Evolutionary conservation across 2,113 vertebrate species (phyloP).

Genomic region (Oreochromis tanganicae): DNA sequence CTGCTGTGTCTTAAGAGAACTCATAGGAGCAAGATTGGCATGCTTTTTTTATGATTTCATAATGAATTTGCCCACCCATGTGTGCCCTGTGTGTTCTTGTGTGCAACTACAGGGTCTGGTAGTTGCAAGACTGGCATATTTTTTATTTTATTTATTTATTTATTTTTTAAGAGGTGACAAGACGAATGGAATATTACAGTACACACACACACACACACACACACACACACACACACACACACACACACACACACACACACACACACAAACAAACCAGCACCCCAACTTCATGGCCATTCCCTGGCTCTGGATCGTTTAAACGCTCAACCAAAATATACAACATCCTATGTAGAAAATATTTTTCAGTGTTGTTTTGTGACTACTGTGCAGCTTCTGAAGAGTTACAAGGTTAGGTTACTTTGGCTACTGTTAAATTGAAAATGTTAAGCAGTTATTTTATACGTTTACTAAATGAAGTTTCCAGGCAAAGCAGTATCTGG

Average conservation of each 20-base stretch:
- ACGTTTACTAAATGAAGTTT: neutral
- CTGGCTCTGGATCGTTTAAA: neutral
- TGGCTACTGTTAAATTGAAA: neutral
- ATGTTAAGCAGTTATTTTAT: neutral
- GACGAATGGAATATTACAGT: neutral
- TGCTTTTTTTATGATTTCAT: neutral
- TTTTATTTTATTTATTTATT: neutral
- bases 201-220: too few relatives aligned
- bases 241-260: too few relatives aligned
- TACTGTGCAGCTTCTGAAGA: neutral
- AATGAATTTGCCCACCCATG: neutral
- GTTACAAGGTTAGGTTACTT: neutral
- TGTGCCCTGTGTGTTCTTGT: neutral
- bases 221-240: too few relatives aligned
- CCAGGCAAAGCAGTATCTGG: neutral
- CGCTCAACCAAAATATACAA: neutral
- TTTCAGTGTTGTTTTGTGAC: too few relatives aligned
- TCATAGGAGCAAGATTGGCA: neutral
- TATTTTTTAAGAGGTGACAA: neutral
- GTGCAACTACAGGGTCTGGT: neutral
- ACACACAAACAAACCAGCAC: neutral
- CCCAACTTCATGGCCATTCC: neutral
- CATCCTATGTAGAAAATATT: neutral
- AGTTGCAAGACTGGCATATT: neutral
- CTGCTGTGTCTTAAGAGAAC: neutral